Conservation (phyloP, 2,888 invertebrate species). For the Heliothis peltigera region DNA sequence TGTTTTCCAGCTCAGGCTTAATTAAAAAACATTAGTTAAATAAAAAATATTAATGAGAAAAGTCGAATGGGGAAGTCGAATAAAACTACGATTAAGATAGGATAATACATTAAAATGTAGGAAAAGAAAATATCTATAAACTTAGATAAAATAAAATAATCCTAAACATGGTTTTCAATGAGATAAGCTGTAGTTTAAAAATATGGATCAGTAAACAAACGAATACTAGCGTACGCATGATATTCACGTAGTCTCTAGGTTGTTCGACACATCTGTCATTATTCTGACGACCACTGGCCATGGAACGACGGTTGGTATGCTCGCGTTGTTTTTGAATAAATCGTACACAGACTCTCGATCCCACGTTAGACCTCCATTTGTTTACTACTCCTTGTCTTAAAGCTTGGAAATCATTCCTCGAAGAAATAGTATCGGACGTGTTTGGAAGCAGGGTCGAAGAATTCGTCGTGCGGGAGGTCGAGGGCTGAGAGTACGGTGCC, state of each 20-base stretch:
- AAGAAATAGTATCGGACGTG: slow-evolving; percentile 85
- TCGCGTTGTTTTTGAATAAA: slow-evolving; percentile 16
- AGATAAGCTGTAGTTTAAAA: slow-evolving; percentile 29
- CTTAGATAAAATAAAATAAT: slow-evolving; percentile 39
- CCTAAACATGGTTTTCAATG: slow-evolving; percentile 41
- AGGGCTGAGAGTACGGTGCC: slow-evolving; percentile 83
- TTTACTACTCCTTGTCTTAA: slow-evolving; percentile 19
- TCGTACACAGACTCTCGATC: slow-evolving; percentile 5
- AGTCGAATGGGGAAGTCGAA: background rate
- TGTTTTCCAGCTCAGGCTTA: background rate
- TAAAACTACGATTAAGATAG: background rate
- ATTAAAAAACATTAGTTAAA: background rate
- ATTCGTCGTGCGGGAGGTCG: slow-evolving; percentile 86
- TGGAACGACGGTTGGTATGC: background rate
- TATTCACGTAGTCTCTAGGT: slow-evolving; percentile 18
- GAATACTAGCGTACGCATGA: slow-evolving; percentile 31
- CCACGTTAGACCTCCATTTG: slow-evolving; percentile 25
- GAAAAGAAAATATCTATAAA: slow-evolving; percentile 39
- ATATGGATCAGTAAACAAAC: slow-evolving; percentile 50
- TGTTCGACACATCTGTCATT: slow-evolving; percentile 5
- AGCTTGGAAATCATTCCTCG: slow-evolving; percentile 72
- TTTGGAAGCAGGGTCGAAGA: slow-evolving; percentile 81
- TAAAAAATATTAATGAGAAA: background rate
- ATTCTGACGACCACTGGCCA: slow-evolving; percentile 15
- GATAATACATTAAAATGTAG: slow-evolving; percentile 8